phyloP scores from a whole-genome alignment of 2,888 invertebrate genomes.

The Apamea monoglypha region DNA sequence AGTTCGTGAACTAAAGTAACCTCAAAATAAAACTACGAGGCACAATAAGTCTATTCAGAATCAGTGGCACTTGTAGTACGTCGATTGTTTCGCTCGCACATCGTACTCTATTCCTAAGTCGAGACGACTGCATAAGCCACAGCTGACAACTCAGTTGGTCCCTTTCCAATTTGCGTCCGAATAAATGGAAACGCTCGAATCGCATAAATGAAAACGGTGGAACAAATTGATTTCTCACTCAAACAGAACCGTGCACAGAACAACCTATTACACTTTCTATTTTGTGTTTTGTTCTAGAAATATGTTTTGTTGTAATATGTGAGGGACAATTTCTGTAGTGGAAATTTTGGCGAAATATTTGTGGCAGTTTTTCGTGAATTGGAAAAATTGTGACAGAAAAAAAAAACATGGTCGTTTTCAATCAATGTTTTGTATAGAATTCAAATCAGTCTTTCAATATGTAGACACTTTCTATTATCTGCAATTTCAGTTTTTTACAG shows the following conservation, averaged over 20 bases:
- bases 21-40: constrained; percentile 47
- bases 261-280: constrained; percentile 74
- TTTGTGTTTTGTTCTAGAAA: constrained; percentile 69
- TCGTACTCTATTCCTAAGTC: constrained; percentile 76
- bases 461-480: background rate
- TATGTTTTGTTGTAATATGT: constrained; percentile 62
- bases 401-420: background rate
- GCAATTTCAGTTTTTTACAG: background rate
- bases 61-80: constrained; percentile 70
- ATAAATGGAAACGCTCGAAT: constrained; percentile 87
- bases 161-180: constrained; percentile 89
- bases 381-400: background rate
- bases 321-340: constrained; percentile 7
- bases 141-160: constrained; percentile 87
- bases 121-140: constrained; percentile 87
- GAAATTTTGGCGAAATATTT: constrained; percentile 39
- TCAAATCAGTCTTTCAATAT: background rate
- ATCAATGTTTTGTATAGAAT: constrained; percentile 8
- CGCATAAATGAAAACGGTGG: constrained; percentile 89
- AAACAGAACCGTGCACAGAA: constrained; percentile 82
- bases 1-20: constrained; percentile 27
- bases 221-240: constrained; percentile 90
- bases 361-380: constrained; percentile 12
- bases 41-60: constrained; percentile 60
- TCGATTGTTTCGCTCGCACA: constrained; percentile 71